Conservation (phyloP, 2,888 invertebrate genomes). For the Tanypteryx hageni region DNA sequence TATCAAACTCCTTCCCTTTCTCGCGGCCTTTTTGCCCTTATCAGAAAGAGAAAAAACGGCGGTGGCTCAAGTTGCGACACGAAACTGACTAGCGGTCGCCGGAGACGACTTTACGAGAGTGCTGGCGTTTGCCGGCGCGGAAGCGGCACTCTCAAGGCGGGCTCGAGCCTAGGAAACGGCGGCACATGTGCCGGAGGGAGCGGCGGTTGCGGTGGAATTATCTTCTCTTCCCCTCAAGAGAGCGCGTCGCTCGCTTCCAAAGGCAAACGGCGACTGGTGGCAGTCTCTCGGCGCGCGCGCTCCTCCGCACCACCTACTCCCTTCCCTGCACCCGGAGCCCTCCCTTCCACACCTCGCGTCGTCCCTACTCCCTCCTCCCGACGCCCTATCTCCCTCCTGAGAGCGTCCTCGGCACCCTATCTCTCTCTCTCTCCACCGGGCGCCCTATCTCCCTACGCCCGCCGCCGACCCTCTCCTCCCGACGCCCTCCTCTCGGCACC, state of each 20-base stretch:
- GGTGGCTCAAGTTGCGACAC: no score
- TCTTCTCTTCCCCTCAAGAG: neutral
- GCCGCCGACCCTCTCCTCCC: neutral
- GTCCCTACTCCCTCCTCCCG: neutral
- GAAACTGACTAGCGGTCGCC: no score
- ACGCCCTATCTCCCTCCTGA: neutral
- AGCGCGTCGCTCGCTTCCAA: neutral
- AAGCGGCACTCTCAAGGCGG: neutral
- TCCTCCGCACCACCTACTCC: neutral
- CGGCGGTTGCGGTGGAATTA: neutral
- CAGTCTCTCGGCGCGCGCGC: neutral
- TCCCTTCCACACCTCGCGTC: neutral
- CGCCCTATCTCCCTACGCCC: neutral
- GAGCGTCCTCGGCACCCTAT: neutral
- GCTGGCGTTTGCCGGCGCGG: neutral
- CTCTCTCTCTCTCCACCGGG: neutral
- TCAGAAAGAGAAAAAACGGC: no score
- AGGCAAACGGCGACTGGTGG: constrained; percentile 13
- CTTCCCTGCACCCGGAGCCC: neutral
- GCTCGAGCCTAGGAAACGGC: neutral
- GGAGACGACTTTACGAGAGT: no score
- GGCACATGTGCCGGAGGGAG: neutral
- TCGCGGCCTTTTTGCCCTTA: no score
- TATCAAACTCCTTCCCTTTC: neutral
- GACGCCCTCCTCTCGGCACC: constrained; percentile 3